A percentile compares a stretch with the other conserved stretches of the same genome.
phyloP scores from a whole-genome alignment of 1,140 invertebrate species.

The Penaeus chinensis region DNA sequence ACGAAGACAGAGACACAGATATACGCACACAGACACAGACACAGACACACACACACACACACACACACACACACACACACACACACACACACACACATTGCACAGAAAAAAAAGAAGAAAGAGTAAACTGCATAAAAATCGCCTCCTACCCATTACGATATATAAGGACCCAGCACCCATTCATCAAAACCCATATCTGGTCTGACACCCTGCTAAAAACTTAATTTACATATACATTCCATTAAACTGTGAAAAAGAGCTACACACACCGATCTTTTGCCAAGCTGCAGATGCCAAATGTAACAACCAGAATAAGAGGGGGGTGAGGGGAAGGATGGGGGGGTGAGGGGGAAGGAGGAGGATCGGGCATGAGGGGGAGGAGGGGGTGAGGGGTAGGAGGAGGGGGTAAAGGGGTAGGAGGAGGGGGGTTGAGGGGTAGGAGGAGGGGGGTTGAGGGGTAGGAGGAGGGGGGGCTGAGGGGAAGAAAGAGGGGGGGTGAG shows the following conservation, averaged over 20 bases:
- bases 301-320: background rate
- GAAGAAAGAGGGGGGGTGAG: background rate
- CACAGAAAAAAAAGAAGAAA: too few species aligned
- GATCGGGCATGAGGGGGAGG: background rate
- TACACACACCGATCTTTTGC: constrained; percentile 34
- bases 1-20: too few species aligned
- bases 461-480: background rate
- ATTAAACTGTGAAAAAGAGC: constrained; percentile 52
- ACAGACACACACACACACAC: too few species aligned
- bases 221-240: constrained; percentile 50
- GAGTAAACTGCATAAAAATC: constrained; percentile 28
- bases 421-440: background rate
- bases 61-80: too few species aligned
- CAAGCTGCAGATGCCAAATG: constrained; percentile 30
- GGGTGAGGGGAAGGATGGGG: background rate
- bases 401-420: background rate
- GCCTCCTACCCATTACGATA: constrained; percentile 38
- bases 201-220: constrained; percentile 17
- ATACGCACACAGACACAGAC: too few species aligned
- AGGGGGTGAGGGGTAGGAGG: background rate
- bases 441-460: background rate
- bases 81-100: too few species aligned
- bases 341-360: background rate
- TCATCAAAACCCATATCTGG: constrained; percentile 42
- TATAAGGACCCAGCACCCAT: constrained; percentile 39